These are phyloP conservation scores for Eilema griseolum DNA, from an alignment of 2,888 invertebrate species.

Conservation along the genomic window DNA sequence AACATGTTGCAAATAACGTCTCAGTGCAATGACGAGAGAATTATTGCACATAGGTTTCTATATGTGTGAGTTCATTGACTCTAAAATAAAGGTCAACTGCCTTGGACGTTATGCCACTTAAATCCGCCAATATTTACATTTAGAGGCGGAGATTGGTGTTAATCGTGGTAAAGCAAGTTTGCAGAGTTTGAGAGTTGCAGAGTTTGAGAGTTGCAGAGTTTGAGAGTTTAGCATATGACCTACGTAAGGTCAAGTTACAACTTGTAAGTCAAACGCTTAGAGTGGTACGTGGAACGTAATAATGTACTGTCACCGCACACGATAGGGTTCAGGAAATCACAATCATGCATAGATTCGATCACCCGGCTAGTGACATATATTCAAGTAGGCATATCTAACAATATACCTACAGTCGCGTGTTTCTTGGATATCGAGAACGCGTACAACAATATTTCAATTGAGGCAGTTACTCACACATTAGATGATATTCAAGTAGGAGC, in stretches of 20 bases:
- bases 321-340: no score
- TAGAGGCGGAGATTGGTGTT: neutral
- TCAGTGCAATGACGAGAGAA: neutral
- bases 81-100: conserved; percentile 17
- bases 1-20: neutral
- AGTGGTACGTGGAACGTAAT: no score
- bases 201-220: neutral
- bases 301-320: no score
- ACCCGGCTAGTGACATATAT: no score
- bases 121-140: conserved; percentile 20
- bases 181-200: neutral
- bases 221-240: neutral
- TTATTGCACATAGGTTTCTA: neutral
- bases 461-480: no score
- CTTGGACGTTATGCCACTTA: conserved; percentile 13
- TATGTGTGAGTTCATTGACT: conserved; percentile 17
- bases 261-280: no score
- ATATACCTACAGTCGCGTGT: no score
- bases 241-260: neutral
- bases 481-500: no score
- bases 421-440: no score
- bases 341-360: no score
- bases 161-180: neutral
- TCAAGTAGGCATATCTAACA: no score
- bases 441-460: no score